Evolutionary conservation across 30 jellyfish, hydroid and myxozoan species (phyloP).

Genomic region (Aurelia coerulea): DNA sequence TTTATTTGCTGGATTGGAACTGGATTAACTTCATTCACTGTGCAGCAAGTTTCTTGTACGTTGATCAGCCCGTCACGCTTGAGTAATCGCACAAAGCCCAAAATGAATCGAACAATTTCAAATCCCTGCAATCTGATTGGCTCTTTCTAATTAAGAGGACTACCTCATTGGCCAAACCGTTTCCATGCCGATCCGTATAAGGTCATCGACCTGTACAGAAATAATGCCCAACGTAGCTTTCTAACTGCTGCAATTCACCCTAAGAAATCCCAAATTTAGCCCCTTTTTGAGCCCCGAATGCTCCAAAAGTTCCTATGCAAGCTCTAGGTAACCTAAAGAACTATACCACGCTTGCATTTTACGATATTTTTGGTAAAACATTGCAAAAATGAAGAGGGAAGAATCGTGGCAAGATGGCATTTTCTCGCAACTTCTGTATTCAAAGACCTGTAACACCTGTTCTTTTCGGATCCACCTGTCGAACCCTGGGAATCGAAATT

Average conservation of each 20-base stretch:
- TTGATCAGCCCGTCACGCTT: constrained; percentile 70
- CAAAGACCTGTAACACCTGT: constrained; percentile 72
- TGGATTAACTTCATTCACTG: constrained; percentile 3
- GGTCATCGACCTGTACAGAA: constrained; percentile 77
- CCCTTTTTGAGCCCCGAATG: no score
- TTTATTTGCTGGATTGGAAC: no score
- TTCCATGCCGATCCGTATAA: constrained; percentile 80
- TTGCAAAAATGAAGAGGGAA: no score
- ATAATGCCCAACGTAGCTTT: constrained; percentile 36
- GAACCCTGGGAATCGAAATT: constrained; percentile 32
- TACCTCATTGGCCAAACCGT: constrained; percentile 81
- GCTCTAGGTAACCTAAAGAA: no score
- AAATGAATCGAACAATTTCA: constrained; percentile 52
- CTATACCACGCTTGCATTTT: no score
- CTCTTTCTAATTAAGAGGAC: constrained; percentile 57
- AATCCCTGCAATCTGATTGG: constrained; percentile 49
- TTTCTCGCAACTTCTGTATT: constrained; percentile 19
- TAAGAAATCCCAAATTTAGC: not conserved
- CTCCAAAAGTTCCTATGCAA: no score
- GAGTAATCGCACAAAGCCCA: constrained; percentile 73
- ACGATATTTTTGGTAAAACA: no score
- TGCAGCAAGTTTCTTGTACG: constrained; percentile 67
- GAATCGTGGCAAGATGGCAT: no score
- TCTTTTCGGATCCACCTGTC: constrained; percentile 42
- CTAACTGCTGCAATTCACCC: constrained; percentile 7